Evolutionary conservation across 2,797 vertebrate genomes (phyloP).

Genomic region (Gallinago stenura): DNA sequence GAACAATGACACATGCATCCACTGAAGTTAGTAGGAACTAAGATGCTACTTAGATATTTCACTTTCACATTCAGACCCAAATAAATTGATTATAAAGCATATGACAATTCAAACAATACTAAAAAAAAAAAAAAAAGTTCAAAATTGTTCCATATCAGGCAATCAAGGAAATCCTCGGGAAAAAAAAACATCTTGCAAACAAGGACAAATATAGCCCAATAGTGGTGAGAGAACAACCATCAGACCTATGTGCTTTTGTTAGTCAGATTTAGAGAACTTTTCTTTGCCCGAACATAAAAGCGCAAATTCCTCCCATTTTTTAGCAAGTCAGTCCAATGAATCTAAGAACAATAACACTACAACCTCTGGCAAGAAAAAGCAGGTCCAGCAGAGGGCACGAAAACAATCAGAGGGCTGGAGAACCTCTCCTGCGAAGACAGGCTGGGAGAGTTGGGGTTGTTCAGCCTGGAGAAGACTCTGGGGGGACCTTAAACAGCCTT

Average conservation of each 20-base stretch:
- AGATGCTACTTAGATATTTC: not conserved
- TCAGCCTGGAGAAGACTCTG: too few relatives aligned
- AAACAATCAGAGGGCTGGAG: too few relatives aligned
- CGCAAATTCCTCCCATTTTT: not conserved
- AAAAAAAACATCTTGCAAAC: rapidly evolving
- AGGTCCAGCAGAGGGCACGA: too few relatives aligned
- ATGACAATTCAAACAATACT: not conserved
- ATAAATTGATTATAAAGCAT: not conserved
- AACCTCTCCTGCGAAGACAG: too few relatives aligned
- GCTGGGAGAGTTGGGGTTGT: too few relatives aligned
- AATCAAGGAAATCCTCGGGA: not conserved
- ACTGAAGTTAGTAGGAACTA: not conserved
- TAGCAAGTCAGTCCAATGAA: not conserved
- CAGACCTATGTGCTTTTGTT: not conserved
- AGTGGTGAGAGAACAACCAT: not conserved
- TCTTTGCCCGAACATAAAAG: not conserved
- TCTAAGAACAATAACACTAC: not conserved
- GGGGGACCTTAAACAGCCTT: too few relatives aligned
- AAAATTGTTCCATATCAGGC: not conserved
- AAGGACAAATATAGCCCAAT: rapidly evolving
- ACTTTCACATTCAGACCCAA: not conserved
- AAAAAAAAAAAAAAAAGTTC: not conserved
- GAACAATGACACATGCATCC: not conserved
- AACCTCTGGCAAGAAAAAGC: not conserved
- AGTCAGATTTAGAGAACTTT: not conserved